A percentile compares a stretch with the other conserved stretches of the same genome.
Conservation (phyloP, 2,113 vertebrate genomes). For the Bostrychus sinensis region DNA sequence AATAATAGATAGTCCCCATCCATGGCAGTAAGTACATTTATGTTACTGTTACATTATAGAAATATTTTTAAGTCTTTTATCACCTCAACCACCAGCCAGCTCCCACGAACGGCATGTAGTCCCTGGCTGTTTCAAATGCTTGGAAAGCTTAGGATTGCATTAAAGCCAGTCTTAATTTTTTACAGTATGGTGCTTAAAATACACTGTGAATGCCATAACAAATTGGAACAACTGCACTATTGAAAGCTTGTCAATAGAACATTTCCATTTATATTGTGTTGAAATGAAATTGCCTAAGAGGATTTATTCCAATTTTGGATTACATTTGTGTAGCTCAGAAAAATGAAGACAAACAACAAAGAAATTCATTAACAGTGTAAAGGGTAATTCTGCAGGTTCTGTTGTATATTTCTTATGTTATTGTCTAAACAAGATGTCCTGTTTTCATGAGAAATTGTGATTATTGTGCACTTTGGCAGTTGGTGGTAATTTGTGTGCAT, state of each 20-base stretch:
- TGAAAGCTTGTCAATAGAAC: conserved; percentile 2
- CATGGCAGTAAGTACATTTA: conserved; percentile 28
- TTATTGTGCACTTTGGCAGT: background rate
- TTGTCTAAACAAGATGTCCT: conserved; percentile 5
- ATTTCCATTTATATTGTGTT: conserved; percentile 11
- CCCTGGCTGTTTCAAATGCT: conserved; percentile 18
- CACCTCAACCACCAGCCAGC: conserved; percentile 15
- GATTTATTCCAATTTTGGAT: conserved; percentile 2
- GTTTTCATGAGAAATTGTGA: background rate
- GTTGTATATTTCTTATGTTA: background rate
- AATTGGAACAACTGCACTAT: background rate
- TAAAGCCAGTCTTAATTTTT: background rate
- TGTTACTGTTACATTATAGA: conserved; percentile 28
- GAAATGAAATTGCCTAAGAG: conserved; percentile 9
- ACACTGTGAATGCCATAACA: background rate
- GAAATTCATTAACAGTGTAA: background rate
- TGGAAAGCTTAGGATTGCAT: background rate
- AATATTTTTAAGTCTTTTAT: conserved; percentile 38
- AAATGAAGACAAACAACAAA: conserved; percentile 4
- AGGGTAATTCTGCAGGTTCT: background rate
- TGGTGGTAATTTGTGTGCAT: background rate
- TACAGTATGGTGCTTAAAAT: conserved; percentile 1
- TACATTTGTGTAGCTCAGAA: conserved; percentile 9
- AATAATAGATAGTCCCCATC: conserved; percentile 46
- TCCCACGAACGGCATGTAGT: background rate